Percentiles rank a stretch among this genome's conserved stretches.
Conservation (phyloP, 2,888 invertebrate genomes). For the Monochamus alternatus region DNA sequence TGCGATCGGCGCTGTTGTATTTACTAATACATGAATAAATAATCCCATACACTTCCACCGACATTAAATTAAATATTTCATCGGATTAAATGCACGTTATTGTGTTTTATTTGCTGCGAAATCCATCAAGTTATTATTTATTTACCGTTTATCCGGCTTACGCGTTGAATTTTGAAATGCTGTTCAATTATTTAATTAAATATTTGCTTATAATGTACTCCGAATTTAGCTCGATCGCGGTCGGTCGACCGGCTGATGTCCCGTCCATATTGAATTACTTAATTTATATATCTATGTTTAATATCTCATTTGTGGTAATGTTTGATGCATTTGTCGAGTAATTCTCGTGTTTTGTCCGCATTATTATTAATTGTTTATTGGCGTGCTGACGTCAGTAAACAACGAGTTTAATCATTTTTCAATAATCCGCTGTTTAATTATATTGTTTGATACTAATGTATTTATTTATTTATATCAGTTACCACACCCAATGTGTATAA, state of each 20-base stretch:
- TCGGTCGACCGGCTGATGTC: slow-evolving; percentile 11
- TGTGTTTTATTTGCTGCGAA: slow-evolving; percentile 30
- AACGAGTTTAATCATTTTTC: neutral
- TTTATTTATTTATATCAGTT: neutral
- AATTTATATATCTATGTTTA: slow-evolving; percentile 5
- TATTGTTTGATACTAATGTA: neutral
- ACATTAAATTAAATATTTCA: slow-evolving; percentile 36
- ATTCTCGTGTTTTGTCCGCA: neutral
- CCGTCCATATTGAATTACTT: slow-evolving; percentile 14
- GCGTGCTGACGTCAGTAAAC: neutral
- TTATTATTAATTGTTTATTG: neutral
- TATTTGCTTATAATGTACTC: slow-evolving; percentile 27
- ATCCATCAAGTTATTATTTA: slow-evolving; percentile 32
- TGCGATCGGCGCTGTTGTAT: slow-evolving; percentile 13
- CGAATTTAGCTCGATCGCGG: slow-evolving; percentile 11
- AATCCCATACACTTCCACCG: slow-evolving; percentile 26
- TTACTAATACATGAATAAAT: slow-evolving; percentile 27
- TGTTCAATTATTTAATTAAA: slow-evolving; percentile 30
- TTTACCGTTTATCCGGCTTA: slow-evolving; percentile 19
- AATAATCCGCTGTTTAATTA: neutral
- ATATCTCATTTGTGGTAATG: slow-evolving; percentile 20
- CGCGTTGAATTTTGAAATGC: slow-evolving; percentile 22
- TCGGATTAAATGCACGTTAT: slow-evolving; percentile 27
- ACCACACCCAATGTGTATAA: too few species aligned
- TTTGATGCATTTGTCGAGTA: slow-evolving; percentile 18